Evolutionary conservation across 2,888 invertebrate species (phyloP), one percentile per base, ranked within the genome.

Genomic region (Leucophenga maculata): DNA sequence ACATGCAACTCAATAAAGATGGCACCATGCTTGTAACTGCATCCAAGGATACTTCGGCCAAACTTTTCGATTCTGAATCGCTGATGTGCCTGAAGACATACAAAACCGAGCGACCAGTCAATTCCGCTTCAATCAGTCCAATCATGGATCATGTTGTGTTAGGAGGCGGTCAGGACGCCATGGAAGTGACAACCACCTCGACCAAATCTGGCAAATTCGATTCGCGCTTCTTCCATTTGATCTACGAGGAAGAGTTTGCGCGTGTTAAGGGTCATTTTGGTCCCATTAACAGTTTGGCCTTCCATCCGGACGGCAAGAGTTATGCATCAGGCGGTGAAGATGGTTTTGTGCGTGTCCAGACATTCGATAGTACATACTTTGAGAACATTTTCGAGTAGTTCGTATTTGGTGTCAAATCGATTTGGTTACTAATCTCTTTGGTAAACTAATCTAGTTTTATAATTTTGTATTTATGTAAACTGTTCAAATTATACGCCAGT

Each of bases 211-310:
- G 99, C 67, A 99, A 99, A 90, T 99, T 99, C 87, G 99, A 99
- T 88, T 97, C 94, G 89, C 89, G 93, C 57, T 97, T 98, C 90
- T 99, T 95, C 92, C 97, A 98, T 88, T 90, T 97, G 82, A 94
- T 98, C 26, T 98, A 97, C 88, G 98, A 98, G 89, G 97, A 98
- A 86, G 98, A 98, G 87, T 98, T 98, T 89, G 98, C 95, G 0
- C 91, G 97, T 72, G 94, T 99, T n/a, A 99, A 99, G 88, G 99
- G 99, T 69, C 99, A 99, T 90, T 99, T 99, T 87, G 99, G 99
- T 80, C 99, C 99, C 1, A 99, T 99, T 85, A 99, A 99, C 92
- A 97, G 97, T 89, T 92, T 99, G 79, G 94, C 96, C 65, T 99
- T 99, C 91, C 98, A 98, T 90, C 99, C 99, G 1, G 97, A 97